phyloP scores from a whole-genome alignment of 2,888 invertebrate genomes.

The Scaeva pyrastri region DNA sequence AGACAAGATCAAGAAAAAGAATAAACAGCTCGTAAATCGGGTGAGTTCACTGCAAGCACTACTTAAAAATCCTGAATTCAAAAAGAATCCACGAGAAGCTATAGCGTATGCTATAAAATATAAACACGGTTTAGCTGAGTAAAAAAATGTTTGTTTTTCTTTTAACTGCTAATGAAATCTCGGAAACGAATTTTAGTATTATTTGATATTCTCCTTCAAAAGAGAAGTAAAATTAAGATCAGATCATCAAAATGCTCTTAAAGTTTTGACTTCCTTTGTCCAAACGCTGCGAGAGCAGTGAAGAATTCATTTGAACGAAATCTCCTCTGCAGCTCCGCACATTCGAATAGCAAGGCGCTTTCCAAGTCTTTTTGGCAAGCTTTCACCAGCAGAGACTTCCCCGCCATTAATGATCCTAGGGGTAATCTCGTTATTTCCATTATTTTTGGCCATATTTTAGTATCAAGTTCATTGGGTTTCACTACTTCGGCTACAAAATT shows the following conservation, averaged over 20 bases:
- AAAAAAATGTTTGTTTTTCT: conserved; percentile 25
- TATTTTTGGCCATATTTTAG: conserved; percentile 86
- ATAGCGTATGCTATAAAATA: conserved; percentile 81
- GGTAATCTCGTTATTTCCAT: conserved; percentile 86
- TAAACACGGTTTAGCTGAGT: conserved; percentile 78
- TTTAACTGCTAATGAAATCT: neutral
- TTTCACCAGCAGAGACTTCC: conserved; percentile 89
- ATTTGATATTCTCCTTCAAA: too few relatives aligned
- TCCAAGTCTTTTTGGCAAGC: conserved; percentile 87
- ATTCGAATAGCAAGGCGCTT: conserved; percentile 88
- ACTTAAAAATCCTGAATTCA: conserved; percentile 81
- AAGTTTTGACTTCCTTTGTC: conserved; percentile 56
- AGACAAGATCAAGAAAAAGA: conserved; percentile 80
- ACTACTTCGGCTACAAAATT: conserved; percentile 93
- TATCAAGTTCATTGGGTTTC: conserved; percentile 86
- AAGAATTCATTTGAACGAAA: conserved; percentile 88
- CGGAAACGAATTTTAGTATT: too few relatives aligned
- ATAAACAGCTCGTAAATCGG: conserved; percentile 78
- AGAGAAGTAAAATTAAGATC: too few relatives aligned
- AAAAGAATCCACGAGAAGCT: conserved; percentile 80
- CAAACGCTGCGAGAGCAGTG: conserved; percentile 83
- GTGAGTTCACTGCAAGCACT: conserved; percentile 79
- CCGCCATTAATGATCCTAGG: conserved; percentile 86
- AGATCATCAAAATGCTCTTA: conserved; percentile 14
- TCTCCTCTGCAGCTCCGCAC: conserved; percentile 87